Percentiles rank a stretch among this genome's conserved stretches.
Evolutionary conservation across 2,797 vertebrate species (phyloP).

Genomic region (Cynodonichthys magdalenae): DNA sequence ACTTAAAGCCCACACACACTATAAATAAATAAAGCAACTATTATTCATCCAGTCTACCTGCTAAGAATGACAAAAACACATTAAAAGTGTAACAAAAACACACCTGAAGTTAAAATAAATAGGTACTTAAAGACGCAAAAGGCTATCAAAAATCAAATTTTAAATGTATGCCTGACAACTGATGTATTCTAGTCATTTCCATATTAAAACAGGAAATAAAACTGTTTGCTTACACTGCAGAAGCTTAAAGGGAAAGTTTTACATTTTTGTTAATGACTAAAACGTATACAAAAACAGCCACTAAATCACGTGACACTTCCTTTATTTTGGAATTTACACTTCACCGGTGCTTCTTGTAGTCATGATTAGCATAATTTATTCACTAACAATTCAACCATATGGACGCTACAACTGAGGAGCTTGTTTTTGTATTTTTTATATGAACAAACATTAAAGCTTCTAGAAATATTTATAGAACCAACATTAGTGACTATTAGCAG

Average conservation of each 20-base stretch:
- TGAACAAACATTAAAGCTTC: background rate
- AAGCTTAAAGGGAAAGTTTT: background rate
- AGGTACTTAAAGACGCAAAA: no score
- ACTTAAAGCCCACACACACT: no score
- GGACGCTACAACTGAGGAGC: no score
- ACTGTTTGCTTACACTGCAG: conserved; percentile 14
- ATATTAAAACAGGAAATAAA: background rate
- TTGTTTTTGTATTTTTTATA: no score
- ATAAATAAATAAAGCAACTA: no score
- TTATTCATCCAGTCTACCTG: background rate
- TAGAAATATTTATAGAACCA: background rate
- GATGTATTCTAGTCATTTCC: background rate
- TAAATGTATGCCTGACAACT: background rate
- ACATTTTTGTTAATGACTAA: background rate
- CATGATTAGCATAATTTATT: background rate
- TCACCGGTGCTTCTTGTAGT: background rate
- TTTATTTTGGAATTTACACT: background rate
- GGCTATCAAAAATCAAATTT: no score
- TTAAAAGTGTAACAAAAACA: background rate
- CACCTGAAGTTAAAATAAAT: background rate
- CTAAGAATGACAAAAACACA: background rate
- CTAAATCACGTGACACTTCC: conserved; percentile 17
- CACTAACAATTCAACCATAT: accelerated
- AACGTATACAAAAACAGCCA: no score
- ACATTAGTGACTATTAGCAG: background rate